Conservation (phyloP, 2,113 vertebrate genomes). For the Eudyptes chrysolophus region DNA sequence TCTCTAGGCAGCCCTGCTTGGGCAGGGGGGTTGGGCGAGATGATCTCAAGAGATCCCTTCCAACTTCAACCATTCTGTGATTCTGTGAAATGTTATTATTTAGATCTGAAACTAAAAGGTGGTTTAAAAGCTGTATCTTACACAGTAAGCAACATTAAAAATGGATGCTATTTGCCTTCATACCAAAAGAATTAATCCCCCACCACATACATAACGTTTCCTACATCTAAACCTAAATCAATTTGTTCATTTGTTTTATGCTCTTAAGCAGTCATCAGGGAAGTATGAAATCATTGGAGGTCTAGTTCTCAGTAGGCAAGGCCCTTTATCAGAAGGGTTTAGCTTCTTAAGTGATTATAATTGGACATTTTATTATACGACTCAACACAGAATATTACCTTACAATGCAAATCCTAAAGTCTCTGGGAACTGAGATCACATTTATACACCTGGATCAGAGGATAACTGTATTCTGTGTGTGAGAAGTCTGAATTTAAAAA, state of each 20-base stretch:
- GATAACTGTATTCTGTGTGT: neutral
- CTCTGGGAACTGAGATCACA: neutral
- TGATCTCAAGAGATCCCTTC: neutral
- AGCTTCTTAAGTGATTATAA: neutral
- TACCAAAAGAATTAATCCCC: neutral
- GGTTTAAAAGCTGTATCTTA: neutral
- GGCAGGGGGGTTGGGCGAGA: neutral
- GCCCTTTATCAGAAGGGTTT: neutral
- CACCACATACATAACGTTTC: neutral
- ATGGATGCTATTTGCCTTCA: neutral
- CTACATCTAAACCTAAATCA: neutral
- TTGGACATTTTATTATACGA: neutral
- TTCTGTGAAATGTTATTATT: neutral
- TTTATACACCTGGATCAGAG: neutral
- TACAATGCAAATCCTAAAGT: neutral
- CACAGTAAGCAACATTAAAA: neutral
- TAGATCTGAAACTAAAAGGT: neutral
- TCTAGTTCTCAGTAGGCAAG: neutral
- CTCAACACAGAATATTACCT: neutral
- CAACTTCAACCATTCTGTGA: neutral
- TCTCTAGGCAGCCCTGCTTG: neutral
- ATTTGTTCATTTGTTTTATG: neutral
- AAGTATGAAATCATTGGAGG: neutral
- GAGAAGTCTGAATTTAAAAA: neutral
- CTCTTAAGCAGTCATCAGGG: neutral